These are phyloP conservation scores for Toxotes chatareus DNA, from an alignment of 2,113 vertebrate species.

Conservation along the genomic window DNA sequence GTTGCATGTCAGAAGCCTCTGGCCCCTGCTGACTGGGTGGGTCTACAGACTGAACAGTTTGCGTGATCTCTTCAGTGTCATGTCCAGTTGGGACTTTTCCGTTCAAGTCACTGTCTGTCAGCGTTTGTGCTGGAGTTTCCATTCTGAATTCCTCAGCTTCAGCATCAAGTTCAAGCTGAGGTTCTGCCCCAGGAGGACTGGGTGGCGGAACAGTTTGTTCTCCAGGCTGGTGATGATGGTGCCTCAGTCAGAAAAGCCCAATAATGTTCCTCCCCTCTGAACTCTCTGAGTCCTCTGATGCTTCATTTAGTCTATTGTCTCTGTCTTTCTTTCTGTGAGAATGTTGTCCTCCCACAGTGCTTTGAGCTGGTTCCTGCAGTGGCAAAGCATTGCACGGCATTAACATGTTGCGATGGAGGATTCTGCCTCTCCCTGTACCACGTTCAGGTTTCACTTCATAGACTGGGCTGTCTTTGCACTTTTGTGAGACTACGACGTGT, in stretches of 20 bases:
- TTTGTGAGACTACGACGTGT: not conserved
- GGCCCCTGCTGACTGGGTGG: rapidly evolving
- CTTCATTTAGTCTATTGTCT: not conserved
- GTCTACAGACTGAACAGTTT: not conserved
- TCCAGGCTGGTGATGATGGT: not conserved
- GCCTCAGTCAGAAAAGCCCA: not conserved
- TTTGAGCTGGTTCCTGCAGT: not conserved
- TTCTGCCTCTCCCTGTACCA: slow-evolving; percentile 6
- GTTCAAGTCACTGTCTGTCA: not conserved
- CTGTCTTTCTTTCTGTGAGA: not conserved
- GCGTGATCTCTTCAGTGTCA: not conserved
- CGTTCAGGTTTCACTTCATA: slow-evolving; percentile 2
- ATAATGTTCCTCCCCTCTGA: not conserved
- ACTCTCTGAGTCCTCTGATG: not conserved
- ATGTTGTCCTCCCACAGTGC: not conserved
- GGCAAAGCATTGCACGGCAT: slow-evolving; percentile 3
- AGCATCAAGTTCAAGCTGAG: not conserved
- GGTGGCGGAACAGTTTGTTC: not conserved
- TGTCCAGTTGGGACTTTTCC: not conserved
- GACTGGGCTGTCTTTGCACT: not conserved
- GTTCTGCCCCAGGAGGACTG: not conserved
- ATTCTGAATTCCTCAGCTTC: not conserved
- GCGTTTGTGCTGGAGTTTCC: not conserved
- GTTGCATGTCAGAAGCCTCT: not conserved
- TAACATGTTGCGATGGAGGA: slow-evolving; percentile 22